Evolutionary conservation across 2,888 invertebrate species (phyloP).

Genomic region (Petrophora chlorosata): DNA sequence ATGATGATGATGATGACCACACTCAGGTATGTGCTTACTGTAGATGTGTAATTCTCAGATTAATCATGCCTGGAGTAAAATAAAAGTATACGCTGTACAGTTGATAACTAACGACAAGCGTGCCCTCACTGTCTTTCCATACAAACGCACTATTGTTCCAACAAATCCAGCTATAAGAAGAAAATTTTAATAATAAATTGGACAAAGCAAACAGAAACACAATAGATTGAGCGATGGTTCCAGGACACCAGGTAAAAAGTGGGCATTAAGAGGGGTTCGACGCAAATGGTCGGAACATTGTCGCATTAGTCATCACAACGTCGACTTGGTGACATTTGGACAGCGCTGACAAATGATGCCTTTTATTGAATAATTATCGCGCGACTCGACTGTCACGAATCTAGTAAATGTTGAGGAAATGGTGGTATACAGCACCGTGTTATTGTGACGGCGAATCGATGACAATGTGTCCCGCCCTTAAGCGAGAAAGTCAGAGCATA

Average conservation of each 20-base stretch:
- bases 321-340: constrained; percentile 76
- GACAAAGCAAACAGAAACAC: constrained; percentile 58
- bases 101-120: not conserved
- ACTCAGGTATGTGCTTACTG: too few species aligned
- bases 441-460: constrained; percentile 26
- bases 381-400: constrained; percentile 53
- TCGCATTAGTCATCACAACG: constrained; percentile 77
- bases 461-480: constrained; percentile 26
- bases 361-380: constrained; percentile 80
- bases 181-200: constrained; percentile 52
- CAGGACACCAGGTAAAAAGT: constrained; percentile 75
- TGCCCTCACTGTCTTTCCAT: too few species aligned
- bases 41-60: not conserved
- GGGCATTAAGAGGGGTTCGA: constrained; percentile 69
- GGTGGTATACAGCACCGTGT: constrained; percentile 36
- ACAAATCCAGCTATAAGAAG: constrained; percentile 50
- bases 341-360: constrained; percentile 75
- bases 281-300: constrained; percentile 71
- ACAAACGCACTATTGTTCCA: constrained; percentile 25
- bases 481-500: not conserved
- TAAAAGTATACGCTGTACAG: not conserved
- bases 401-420: constrained; percentile 56
- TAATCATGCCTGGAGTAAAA: not conserved
- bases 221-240: constrained; percentile 74
- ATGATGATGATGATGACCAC: too few species aligned